Percentiles rank a stretch among this genome's conserved stretches.
phyloP scores from a whole-genome alignment of 2,888 invertebrate genomes.

The Sesia bembeciformis region DNA sequence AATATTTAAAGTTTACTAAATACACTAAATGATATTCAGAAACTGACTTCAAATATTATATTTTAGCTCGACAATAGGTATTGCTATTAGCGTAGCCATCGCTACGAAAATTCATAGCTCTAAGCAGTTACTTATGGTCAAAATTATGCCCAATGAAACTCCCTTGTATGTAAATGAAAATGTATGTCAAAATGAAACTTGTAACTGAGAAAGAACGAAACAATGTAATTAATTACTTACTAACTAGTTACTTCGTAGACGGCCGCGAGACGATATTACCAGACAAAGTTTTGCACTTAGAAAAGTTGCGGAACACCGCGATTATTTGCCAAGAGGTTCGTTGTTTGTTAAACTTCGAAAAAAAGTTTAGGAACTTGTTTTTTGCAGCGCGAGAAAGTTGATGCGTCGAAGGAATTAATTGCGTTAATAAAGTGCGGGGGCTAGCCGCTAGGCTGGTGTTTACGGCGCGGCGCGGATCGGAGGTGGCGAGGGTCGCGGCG shows the following conservation, averaged over 20 bases:
- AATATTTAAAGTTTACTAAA: no score
- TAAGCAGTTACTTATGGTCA: no score
- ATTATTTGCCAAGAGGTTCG: not conserved
- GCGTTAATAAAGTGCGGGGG: conserved; percentile 50
- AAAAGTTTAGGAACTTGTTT: conserved; percentile 15
- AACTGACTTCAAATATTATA: no score
- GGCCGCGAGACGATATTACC: conserved; percentile 42
- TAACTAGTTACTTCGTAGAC: conserved; percentile 36
- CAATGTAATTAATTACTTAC: no score
- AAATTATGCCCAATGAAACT: no score
- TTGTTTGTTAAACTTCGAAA: not conserved
- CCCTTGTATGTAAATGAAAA: no score
- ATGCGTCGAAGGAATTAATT: conserved; percentile 43
- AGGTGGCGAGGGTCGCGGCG: not conserved
- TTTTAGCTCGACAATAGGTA: no score
- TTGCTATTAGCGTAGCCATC: no score
- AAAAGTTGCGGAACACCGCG: conserved; percentile 35
- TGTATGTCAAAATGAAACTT: no score
- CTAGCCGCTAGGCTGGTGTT: conserved; percentile 33
- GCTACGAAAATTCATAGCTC: no score
- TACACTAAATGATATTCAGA: no score
- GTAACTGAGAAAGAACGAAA: no score
- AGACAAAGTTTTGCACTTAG: conserved; percentile 36
- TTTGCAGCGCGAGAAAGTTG: conserved; percentile 29
- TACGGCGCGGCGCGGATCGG: conserved; percentile 15